Evolutionary conservation across 2,113 vertebrate species (phyloP).

Genomic region (Nibea coibor): DNA sequence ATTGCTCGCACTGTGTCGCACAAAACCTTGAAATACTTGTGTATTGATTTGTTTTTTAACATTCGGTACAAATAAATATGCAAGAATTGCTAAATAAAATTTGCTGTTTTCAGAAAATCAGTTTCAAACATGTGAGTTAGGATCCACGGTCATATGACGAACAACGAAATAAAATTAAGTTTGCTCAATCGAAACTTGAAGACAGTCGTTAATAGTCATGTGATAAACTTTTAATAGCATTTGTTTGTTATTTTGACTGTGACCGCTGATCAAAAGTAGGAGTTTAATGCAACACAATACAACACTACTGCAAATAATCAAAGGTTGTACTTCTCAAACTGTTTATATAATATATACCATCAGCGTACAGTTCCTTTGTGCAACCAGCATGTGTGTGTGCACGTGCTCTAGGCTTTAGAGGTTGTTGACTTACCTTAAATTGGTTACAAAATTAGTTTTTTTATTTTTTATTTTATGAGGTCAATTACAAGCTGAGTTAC

Average conservation of each 20-base stretch:
- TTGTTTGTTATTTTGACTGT: neutral
- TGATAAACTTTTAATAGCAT: constrained; percentile 5
- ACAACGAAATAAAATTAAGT: neutral
- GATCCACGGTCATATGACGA: neutral
- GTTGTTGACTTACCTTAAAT: constrained; percentile 81
- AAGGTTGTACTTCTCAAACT: constrained; percentile 10
- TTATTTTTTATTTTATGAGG: constrained; percentile 34
- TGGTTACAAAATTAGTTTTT: constrained; percentile 44
- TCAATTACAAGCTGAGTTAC: constrained; percentile 44
- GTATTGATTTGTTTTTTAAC: constrained; percentile 6
- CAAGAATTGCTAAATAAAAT: constrained; percentile 2
- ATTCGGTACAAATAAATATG: constrained; percentile 5
- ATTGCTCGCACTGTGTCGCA: constrained; percentile 73
- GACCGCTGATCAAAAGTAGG: constrained; percentile 3
- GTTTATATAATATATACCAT: constrained; percentile 2
- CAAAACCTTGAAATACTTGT: constrained; percentile 59
- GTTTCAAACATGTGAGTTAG: neutral
- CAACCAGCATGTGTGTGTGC: constrained; percentile 74
- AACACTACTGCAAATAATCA: constrained; percentile 45
- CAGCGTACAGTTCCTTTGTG: constrained; percentile 75
- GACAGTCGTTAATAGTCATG: neutral
- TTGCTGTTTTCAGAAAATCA: neutral
- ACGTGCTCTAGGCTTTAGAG: constrained; percentile 49
- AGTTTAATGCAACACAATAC: constrained; percentile 75
- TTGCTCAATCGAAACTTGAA: neutral